These are phyloP conservation scores for Mastacembelus armatus DNA, from an alignment of 2,797 vertebrate species.

Conservation along the genomic window DNA sequence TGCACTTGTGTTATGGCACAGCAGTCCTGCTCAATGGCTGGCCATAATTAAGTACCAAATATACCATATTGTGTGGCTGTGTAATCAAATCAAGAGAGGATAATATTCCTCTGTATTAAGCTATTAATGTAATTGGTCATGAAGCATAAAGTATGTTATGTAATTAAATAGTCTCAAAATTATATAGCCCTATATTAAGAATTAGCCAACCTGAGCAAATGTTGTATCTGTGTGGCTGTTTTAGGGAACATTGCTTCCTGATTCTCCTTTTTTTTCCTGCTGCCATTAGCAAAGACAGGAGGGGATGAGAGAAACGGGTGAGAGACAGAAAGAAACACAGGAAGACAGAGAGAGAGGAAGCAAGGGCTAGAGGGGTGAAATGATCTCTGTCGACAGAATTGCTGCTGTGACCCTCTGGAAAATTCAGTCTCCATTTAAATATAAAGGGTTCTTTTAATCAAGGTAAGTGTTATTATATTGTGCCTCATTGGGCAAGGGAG, in stretches of 20 bases:
- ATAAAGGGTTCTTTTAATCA: slow-evolving; percentile 99
- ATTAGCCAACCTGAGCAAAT: slow-evolving; percentile 99
- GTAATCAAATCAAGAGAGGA: slow-evolving; percentile 99
- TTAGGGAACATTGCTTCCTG: slow-evolving; percentile 98
- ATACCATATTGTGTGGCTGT: slow-evolving; percentile 99
- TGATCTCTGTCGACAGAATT: slow-evolving; percentile 90
- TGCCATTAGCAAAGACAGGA: slow-evolving; percentile 93
- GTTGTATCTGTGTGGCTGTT: slow-evolving; percentile 99
- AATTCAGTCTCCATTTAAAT: slow-evolving; percentile 98
- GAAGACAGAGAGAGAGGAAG: slow-evolving; percentile 29
- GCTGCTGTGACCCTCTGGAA: slow-evolving; percentile 91
- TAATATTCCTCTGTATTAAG: slow-evolving; percentile 99
- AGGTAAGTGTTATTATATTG: slow-evolving; percentile 99
- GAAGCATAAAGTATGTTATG: slow-evolving; percentile 99
- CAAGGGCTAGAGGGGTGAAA: slow-evolving; percentile 84
- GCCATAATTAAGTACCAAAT: slow-evolving; percentile 99
- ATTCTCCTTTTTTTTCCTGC: slow-evolving; percentile 80
- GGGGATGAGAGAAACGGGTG: slow-evolving; percentile 77
- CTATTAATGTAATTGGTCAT: slow-evolving; percentile 99
- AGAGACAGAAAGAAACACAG: slow-evolving; percentile 82
- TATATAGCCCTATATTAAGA: slow-evolving; percentile 99
- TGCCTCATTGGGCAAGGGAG: slow-evolving; percentile 98
- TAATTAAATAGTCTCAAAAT: slow-evolving; percentile 99
- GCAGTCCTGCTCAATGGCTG: slow-evolving; percentile 94
- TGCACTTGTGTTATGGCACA: slow-evolving; percentile 90